These are phyloP conservation scores for Accipiter cooperii DNA, from an alignment of 2,113 vertebrate genomes.

Conservation along the genomic window DNA sequence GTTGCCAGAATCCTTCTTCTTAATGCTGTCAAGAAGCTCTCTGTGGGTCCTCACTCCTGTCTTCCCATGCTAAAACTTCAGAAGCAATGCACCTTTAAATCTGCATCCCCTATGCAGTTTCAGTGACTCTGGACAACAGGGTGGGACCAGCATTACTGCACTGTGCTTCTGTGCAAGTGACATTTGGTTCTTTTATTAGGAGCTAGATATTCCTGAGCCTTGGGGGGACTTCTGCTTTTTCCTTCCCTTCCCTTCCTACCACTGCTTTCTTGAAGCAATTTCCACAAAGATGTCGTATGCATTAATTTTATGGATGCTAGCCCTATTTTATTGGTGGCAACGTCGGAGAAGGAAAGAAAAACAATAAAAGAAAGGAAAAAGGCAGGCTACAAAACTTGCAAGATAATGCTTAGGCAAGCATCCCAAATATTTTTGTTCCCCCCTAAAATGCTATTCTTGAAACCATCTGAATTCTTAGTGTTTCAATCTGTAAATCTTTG, in stretches of 20 bases:
- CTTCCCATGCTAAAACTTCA: not conserved
- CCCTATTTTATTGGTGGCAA: not conserved
- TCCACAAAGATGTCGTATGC: not conserved
- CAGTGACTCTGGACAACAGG: not conserved
- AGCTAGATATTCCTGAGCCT: not conserved
- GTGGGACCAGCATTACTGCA: not conserved
- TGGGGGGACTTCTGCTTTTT: not conserved
- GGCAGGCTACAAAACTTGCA: not conserved
- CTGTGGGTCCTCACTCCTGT: not conserved
- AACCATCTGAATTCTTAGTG: not conserved
- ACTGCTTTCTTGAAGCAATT: not conserved
- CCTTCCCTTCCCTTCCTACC: not conserved
- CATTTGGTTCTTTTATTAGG: not conserved
- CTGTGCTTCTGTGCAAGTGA: not conserved
- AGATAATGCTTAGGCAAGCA: not conserved
- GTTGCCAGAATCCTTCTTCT: not conserved
- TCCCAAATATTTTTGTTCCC: not conserved
- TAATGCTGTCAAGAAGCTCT: not conserved
- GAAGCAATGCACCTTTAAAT: not conserved
- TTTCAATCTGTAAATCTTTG: not conserved
- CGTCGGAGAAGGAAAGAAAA: not conserved
- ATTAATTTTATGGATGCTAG: not conserved
- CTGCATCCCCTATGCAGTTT: not conserved
- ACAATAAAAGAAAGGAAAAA: not conserved
- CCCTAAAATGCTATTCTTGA: not conserved